Percentiles rank a stretch among this genome's conserved stretches.
Conservation (phyloP, 30 jellyfish, hydroid and myxozoan genomes). For the Hydractinia echinata region DNA sequence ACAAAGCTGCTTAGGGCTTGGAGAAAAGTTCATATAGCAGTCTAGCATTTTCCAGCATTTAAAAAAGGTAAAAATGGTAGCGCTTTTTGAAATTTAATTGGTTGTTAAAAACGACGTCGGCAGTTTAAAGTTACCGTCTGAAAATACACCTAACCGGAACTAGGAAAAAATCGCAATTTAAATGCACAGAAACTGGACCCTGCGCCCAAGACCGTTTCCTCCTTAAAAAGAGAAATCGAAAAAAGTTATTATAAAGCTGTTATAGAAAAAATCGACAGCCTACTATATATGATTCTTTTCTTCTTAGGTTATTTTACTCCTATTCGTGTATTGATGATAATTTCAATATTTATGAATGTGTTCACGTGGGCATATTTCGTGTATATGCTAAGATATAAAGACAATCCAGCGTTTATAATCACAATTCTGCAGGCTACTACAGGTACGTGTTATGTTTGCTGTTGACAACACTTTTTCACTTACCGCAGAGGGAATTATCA, state of each 20-base stretch:
- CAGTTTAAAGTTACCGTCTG: background rate
- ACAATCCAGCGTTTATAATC: constrained; percentile 7
- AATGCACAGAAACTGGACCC: too few relatives aligned
- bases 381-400: background rate
- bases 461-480: too few relatives aligned
- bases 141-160: background rate
- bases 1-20: too few relatives aligned
- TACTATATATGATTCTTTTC: background rate
- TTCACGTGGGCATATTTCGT: constrained; percentile 7
- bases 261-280: background rate
- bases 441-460: too few relatives aligned
- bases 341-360: background rate
- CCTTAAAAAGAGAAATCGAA: background rate
- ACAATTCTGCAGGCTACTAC: background rate
- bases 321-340: constrained; percentile 16
- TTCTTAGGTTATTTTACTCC: constrained; percentile 11
- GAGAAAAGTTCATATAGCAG: too few relatives aligned
- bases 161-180: background rate
- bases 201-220: too few relatives aligned
- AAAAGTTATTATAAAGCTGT: background rate
- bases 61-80: too few relatives aligned
- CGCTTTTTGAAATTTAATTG: background rate
- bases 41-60: too few relatives aligned
- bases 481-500: too few relatives aligned
- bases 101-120: background rate